Evolutionary conservation across 2,797 vertebrate genomes (phyloP).

Genomic region (Cetoscarus ocellatus): DNA sequence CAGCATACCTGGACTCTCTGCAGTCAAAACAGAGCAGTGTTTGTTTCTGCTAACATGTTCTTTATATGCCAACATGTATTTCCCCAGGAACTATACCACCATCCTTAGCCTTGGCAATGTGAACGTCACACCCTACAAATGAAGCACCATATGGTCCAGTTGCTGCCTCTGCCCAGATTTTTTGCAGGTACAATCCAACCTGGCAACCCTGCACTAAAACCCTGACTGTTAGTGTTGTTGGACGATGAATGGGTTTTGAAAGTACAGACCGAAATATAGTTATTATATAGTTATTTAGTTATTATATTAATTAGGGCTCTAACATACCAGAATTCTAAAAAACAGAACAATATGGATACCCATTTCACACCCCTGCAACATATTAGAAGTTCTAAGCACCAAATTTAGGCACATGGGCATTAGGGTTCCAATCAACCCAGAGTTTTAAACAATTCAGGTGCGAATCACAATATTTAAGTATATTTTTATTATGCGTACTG

Average conservation of each 20-base stretch:
- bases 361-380: too few species aligned
- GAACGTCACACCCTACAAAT: conserved; percentile 15
- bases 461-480: too few species aligned
- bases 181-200: conserved; percentile 47
- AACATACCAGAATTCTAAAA: too few species aligned
- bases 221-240: conserved; percentile 18
- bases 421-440: too few species aligned
- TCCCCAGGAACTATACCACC: conserved; percentile 26
- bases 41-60: conserved; percentile 15
- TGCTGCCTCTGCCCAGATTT: conserved; percentile 40
- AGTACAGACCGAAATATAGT: conserved; percentile 4
- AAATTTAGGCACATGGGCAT: too few species aligned
- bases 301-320: background rate
- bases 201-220: conserved; percentile 34
- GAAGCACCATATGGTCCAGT: conserved; percentile 41
- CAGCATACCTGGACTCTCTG: conserved; percentile 22
- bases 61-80: conserved; percentile 22
- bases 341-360: too few species aligned
- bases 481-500: too few species aligned
- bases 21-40: conserved; percentile 6
- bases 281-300: too few species aligned
- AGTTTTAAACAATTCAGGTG: too few species aligned
- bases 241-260: conserved; percentile 1
- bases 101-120: conserved; percentile 37
- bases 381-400: too few species aligned